A percentile compares a stretch with the other conserved stretches of the same genome.
These are phyloP conservation scores for Trissolcus brochymenae DNA, from an alignment of 2,888 invertebrate species.

Conservation along the genomic window DNA sequence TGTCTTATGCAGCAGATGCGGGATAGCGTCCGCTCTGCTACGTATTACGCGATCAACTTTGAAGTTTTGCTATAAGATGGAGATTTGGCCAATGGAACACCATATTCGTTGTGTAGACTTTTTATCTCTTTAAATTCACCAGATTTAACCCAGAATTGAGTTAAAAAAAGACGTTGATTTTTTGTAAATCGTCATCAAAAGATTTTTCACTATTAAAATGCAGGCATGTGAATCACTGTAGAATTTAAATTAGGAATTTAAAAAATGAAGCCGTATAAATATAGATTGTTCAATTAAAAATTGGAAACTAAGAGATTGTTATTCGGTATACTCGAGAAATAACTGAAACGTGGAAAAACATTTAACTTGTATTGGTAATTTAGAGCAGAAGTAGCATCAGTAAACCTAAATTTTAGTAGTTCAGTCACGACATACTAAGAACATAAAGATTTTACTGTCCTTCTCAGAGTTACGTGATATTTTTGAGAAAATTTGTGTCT, in stretches of 20 bases:
- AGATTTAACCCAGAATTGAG: too few species aligned
- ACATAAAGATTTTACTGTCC: slow-evolving; percentile 60
- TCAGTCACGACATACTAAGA: slow-evolving; percentile 78
- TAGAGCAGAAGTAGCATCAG: slow-evolving; percentile 77
- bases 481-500: slow-evolving; percentile 37
- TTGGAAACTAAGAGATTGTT: too few species aligned
- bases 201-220: too few species aligned
- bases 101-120: slow-evolving; percentile 43
- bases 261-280: too few species aligned
- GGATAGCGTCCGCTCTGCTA: slow-evolving; percentile 39
- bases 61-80: slow-evolving; percentile 54
- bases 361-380: slow-evolving; percentile 75
- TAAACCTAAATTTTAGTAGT: slow-evolving; percentile 78
- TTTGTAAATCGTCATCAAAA: too few species aligned
- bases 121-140: slow-evolving; percentile 24
- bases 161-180: too few species aligned
- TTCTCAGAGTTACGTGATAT: slow-evolving; percentile 55
- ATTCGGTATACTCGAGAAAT: too few species aligned
- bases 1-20: slow-evolving; percentile 58
- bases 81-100: slow-evolving; percentile 51
- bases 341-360: background rate
- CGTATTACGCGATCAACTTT: slow-evolving; percentile 47
- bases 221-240: too few species aligned
- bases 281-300: too few species aligned
- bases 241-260: too few species aligned